Base-by-base conservation (phyloP, 2,113 vertebrate species). In the Perca flavescens region DNA sequence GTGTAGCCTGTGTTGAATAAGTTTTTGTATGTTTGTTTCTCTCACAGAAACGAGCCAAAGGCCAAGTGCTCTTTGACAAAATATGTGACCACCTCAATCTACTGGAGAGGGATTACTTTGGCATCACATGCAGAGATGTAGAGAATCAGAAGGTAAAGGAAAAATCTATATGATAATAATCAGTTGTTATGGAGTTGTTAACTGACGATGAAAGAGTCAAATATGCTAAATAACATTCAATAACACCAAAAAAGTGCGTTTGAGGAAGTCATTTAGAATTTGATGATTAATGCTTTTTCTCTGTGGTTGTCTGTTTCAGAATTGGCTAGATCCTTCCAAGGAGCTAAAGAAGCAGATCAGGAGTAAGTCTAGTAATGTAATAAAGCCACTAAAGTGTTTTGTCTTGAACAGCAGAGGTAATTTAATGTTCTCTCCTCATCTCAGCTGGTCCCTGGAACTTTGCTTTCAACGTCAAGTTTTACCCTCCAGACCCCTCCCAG, bases 401-500 rank as follows among this genome's bases (percentile, higher is more conserved):
- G 25, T n/a, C 50, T 3, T 62, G 13, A 64, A 40, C 36, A 31
- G 13, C 16, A 19, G 19, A 66, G 6, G 16, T 21, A 36, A 7
- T 67, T 72, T 21, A 17, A 77, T 69, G 57, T 90, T 57, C 11
- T 90, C 3, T 74, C 53, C 90, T 2, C 77, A 57, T 90, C 87
- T 88, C 93, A 99, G 98, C 94, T 94, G 97, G 96, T 77, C 96
- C 97, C 93, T 99, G 98, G 97, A 97, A 96, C 90, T 99, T 99
- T 92, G 95, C 97, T 28, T 99, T 99, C 93, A 99, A 97, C 84
- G 98, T 99, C 63, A 99, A 99, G 93, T 99, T 99, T 95, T 99
- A 99, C 90, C 98, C 98, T 74, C 98, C 97, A 71, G 98, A 99
- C 82, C 98, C 98, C 19, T 91, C 97, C 60, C 98, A 99, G 91